phyloP scores from a whole-genome alignment of 2,113 vertebrate species.

The Microtus oregoni region DNA sequence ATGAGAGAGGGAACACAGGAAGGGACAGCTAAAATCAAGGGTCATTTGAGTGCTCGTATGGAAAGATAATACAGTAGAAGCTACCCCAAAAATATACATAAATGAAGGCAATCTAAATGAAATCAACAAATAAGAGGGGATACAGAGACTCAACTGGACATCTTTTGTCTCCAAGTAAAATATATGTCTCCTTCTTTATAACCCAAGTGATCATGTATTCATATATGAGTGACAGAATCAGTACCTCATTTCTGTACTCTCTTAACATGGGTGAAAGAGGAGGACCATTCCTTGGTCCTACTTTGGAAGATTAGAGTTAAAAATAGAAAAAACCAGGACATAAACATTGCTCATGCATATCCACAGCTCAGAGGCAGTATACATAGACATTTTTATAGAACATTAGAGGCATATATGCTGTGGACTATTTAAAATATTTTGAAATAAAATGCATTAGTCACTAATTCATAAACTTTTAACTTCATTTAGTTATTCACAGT shows the following conservation, averaged over 20 bases:
- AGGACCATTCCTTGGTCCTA: neutral
- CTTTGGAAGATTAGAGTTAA: neutral
- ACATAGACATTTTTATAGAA: neutral
- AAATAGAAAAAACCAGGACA: neutral
- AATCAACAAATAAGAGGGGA: neutral
- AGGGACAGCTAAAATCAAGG: accelerated
- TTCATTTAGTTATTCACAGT: constrained; percentile 7
- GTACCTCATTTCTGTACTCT: neutral
- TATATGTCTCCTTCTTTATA: neutral
- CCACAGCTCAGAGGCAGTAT: neutral
- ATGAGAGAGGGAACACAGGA: neutral
- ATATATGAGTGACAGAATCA: neutral
- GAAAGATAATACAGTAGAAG: neutral
- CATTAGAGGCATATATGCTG: neutral
- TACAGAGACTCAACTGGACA: neutral
- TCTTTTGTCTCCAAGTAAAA: neutral
- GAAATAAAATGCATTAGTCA: neutral
- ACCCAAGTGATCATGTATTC: neutral
- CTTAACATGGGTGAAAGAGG: neutral
- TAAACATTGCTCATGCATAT: neutral
- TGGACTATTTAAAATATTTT: constrained; percentile 7
- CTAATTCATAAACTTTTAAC: neutral
- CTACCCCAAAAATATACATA: neutral
- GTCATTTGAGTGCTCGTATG: neutral
- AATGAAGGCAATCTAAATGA: neutral